These are phyloP conservation scores for Sardinella longiceps DNA, from an alignment of 2,797 vertebrate genomes.

Conservation along the genomic window DNA sequence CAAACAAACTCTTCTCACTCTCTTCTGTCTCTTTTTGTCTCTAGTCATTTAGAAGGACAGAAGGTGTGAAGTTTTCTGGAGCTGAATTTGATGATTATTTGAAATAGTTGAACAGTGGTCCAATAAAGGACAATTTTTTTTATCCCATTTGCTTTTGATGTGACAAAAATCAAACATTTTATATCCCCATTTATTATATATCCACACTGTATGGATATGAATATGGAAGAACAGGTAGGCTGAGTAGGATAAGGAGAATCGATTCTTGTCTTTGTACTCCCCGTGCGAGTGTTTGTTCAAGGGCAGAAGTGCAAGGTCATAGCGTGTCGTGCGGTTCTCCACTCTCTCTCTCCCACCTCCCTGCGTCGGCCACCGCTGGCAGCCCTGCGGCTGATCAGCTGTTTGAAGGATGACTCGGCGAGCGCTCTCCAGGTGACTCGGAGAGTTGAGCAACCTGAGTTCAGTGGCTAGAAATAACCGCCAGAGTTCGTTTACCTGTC, in stretches of 20 bases:
- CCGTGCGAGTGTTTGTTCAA: constrained; percentile 16
- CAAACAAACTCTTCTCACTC: neutral
- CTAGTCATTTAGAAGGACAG: too few relatives aligned
- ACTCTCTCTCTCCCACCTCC: too few relatives aligned
- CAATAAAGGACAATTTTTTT: neutral
- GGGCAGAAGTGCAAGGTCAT: neutral
- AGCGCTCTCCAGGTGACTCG: too few relatives aligned
- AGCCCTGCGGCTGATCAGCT: neutral
- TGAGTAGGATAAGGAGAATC: neutral
- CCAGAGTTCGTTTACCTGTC: neutral
- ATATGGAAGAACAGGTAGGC: neutral
- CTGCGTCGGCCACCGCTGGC: neutral
- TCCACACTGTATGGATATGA: neutral
- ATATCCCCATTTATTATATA: neutral
- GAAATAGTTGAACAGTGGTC: neutral
- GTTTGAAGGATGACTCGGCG: neutral
- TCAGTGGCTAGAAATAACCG: neutral
- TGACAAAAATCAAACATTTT: neutral
- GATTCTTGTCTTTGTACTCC: neutral
- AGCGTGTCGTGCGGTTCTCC: neutral
- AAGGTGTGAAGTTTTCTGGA: too few relatives aligned
- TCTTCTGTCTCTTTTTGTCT: too few relatives aligned
- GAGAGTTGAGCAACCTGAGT: neutral
- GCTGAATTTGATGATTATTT: too few relatives aligned
- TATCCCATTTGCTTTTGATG: neutral